These are phyloP conservation scores for Hartigia nigra DNA, from an alignment of 2,888 invertebrate genomes.

Conservation along the genomic window DNA sequence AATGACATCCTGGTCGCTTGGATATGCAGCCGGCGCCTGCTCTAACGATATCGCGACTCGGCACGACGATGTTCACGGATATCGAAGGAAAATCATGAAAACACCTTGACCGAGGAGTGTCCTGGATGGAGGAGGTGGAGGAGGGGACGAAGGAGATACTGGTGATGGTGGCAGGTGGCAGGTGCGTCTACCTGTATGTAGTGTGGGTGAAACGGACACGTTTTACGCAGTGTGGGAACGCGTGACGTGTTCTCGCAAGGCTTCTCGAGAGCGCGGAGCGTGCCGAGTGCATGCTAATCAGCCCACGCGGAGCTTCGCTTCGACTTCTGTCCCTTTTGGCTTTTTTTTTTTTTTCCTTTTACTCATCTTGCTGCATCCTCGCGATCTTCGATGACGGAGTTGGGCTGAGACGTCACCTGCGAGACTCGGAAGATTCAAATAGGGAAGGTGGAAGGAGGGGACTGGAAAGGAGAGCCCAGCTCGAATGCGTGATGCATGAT, in stretches of 20 bases:
- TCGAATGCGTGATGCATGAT: slow-evolving; percentile 52
- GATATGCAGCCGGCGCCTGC: slow-evolving; percentile 39
- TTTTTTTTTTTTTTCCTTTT: slow-evolving; percentile 3
- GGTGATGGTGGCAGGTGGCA: neutral
- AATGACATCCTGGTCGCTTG: slow-evolving; percentile 51
- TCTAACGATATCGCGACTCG: slow-evolving; percentile 33
- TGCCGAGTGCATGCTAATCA: slow-evolving; percentile 11
- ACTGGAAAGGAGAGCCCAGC: neutral
- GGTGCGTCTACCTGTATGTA: neutral
- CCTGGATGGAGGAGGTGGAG: neutral
- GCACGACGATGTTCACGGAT: slow-evolving; percentile 24
- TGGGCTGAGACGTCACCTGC: neutral
- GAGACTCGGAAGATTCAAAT: neutral
- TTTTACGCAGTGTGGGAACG: slow-evolving; percentile 21
- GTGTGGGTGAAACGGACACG: neutral
- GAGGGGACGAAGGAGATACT: neutral
- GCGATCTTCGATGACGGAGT: neutral
- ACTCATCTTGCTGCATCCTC: slow-evolving; percentile 10
- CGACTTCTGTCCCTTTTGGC: neutral
- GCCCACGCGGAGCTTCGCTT: slow-evolving; percentile 1
- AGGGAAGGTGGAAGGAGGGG: neutral
- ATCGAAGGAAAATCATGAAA: slow-evolving; percentile 39
- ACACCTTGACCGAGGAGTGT: slow-evolving; percentile 6
- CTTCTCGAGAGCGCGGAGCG: slow-evolving; percentile 3
- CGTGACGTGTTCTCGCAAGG: slow-evolving; percentile 16